These are phyloP conservation scores for Sitobion miscanthi DNA, from an alignment of 1,140 invertebrate species.

Conservation along the genomic window DNA sequence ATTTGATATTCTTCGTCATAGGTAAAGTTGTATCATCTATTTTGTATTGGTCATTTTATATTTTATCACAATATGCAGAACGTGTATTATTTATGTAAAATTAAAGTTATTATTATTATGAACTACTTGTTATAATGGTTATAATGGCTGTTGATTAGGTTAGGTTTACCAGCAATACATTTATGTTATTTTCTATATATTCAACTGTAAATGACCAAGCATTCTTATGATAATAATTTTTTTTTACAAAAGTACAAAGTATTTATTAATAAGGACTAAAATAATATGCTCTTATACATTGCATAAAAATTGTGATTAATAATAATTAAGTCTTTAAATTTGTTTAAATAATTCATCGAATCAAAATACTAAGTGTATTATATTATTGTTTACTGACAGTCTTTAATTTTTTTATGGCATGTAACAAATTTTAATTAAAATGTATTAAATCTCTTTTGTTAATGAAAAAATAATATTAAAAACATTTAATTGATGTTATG, in stretches of 20 bases:
- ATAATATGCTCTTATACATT: background rate
- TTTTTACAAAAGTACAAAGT: slow-evolving; percentile 10
- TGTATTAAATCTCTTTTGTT: background rate
- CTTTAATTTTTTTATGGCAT: background rate
- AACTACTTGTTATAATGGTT: background rate
- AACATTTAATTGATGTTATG: background rate
- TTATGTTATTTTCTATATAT: background rate
- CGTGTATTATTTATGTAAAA: background rate
- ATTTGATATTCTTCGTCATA: background rate
- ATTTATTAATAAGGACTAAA: background rate
- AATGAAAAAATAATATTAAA: background rate
- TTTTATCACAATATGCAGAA: background rate
- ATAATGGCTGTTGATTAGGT: background rate
- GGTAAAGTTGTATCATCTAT: background rate
- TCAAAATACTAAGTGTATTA: background rate
- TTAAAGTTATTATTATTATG: background rate
- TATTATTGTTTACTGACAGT: background rate
- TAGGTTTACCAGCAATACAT: background rate
- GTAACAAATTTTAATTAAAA: background rate
- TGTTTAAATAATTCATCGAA: background rate
- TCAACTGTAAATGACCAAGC: background rate
- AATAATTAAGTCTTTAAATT: background rate
- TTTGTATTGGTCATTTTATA: background rate
- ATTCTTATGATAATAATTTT: background rate
- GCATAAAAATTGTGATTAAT: slow-evolving; percentile 11